Evolutionary conservation across 2,113 vertebrate species (phyloP).

Genomic region (Burhinus bistriatus): DNA sequence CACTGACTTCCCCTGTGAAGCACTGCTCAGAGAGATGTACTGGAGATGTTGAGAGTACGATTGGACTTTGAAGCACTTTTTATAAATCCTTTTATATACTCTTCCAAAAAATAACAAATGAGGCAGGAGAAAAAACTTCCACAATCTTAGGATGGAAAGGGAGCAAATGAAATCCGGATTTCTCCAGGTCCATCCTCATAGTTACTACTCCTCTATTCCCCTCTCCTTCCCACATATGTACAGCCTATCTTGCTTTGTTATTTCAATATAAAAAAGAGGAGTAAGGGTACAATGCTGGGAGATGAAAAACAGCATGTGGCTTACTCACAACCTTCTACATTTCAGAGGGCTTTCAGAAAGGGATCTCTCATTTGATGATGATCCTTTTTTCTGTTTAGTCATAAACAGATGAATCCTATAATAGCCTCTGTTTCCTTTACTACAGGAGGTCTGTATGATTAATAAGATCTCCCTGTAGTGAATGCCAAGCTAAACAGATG

Average conservation of each 20-base stretch:
- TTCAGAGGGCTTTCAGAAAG: constrained; percentile 4
- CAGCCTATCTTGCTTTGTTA: background rate
- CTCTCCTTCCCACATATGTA: background rate
- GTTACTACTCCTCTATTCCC: background rate
- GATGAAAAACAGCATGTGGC: constrained; percentile 25
- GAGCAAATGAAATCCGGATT: background rate
- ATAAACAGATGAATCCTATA: constrained; percentile 63
- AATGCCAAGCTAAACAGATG: constrained; percentile 81
- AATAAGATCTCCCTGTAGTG: constrained; percentile 72
- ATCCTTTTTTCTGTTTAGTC: constrained; percentile 53
- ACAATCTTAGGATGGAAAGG: background rate
- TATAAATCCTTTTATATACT: background rate
- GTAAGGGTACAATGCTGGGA: background rate
- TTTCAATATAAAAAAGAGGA: background rate
- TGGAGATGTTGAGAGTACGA: background rate
- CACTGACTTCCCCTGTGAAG: background rate
- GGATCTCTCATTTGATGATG: constrained; percentile 52
- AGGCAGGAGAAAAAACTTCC: background rate
- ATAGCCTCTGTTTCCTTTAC: constrained; percentile 72
- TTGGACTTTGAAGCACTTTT: background rate
- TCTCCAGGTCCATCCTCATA: background rate
- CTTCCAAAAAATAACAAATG: background rate
- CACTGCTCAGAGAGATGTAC: background rate
- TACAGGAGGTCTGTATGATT: constrained; percentile 70
- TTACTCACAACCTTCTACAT: constrained; percentile 8